Percentiles rank a stretch among this genome's conserved stretches.
Evolutionary conservation across 2,113 vertebrate species (phyloP).

Genomic region (Clarias batrachus): DNA sequence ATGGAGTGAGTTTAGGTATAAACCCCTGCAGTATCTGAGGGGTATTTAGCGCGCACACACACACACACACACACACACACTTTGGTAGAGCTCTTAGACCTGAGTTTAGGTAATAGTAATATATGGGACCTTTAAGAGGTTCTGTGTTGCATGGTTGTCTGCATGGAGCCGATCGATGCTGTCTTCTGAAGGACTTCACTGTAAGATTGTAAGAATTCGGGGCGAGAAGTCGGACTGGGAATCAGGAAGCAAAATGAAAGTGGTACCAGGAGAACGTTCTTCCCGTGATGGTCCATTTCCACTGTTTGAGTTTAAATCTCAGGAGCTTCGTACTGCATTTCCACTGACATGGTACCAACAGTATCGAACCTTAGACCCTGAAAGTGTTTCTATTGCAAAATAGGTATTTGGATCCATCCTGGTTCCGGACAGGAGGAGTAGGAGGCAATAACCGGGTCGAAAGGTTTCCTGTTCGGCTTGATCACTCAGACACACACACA

Average conservation of each 20-base stretch:
- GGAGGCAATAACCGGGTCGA: background rate
- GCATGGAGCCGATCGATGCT: background rate
- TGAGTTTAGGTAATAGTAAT: no score
- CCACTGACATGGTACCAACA: background rate
- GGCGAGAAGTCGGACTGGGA: background rate
- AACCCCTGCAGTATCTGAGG: no score
- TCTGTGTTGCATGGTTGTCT: background rate
- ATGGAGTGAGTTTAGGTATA: no score
- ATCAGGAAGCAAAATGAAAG: background rate
- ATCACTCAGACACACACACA: no score
- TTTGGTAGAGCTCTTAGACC: no score
- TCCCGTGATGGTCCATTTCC: background rate
- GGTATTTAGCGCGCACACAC: no score
- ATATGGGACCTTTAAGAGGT: background rate
- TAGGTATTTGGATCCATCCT: no score
- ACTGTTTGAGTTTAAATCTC: background rate
- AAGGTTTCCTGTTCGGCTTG: no score
- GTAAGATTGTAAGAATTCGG: no score
- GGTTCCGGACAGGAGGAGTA: background rate
- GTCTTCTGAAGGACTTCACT: background rate
- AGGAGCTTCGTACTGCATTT: background rate
- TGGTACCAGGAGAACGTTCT: background rate
- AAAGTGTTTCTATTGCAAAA: no score
- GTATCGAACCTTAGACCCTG: background rate
- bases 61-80: no score